Base-by-base conservation (phyloP, 64 coral and sea anemone species). In the Anthopleura sola region DNA sequence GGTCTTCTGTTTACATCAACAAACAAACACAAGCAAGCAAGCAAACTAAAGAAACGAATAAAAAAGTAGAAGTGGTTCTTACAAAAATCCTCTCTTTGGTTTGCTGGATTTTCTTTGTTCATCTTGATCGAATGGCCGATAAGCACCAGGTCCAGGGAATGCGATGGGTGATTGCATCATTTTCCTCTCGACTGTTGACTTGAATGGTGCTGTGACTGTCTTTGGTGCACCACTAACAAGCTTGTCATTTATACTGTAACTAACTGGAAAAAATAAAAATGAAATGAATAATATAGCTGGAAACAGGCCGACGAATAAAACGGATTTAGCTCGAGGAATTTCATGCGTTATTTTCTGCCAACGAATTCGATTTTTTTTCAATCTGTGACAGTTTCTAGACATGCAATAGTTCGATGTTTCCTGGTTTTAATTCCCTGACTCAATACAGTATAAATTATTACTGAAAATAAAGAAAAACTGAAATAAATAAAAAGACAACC, bases 101-200 rank as follows among this genome's bases (percentile, higher is more conserved):
- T 92, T 83, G 58, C 84, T 81, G 19, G 50, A 18, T 28, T 34
- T 69, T n/a, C 7, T 37, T 11, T 24, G 31, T 8, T 98, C 55
- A 46, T 51, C 76, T 10, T 54, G 60, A 78, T 94, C 51, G 80
- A 81, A 92, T 18, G 97, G 97, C 28, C 90, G 89, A 54, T 99
- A 99, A 62, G 97, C 74, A 24, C 86, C 97, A 17, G 97, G 97
- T 5, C 97, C 97, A 80, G 96, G 96, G 37, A 83, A 84, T 19
- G 93, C 83, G 16, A 90, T 83, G 10, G 97, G 97, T 21, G 92
- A 93, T 19, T 82, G 57, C 83, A 92, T 92, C 97, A 99, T 99
- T 60, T 94, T 99, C 80, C 97, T 86, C 28, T 92, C 90, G 39
- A 92, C 93, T 49, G 97, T 99, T 19, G 97, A 99, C 81, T 99